Conservation (phyloP, 2,888 invertebrate genomes). For the Adela reaumurella region DNA sequence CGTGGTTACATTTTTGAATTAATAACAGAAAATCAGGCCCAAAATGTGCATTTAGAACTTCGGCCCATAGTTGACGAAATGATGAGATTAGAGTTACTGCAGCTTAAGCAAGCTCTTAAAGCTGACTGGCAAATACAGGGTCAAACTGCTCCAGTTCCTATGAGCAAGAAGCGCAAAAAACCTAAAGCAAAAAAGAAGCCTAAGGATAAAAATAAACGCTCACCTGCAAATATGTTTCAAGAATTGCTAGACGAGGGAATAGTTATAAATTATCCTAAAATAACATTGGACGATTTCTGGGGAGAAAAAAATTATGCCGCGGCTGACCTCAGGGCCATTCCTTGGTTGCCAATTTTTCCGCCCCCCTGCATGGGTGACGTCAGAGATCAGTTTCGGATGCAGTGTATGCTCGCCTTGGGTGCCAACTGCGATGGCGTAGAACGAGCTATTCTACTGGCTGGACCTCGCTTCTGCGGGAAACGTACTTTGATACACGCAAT, state of each 20-base stretch:
- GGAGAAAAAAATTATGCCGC: constrained; percentile 67
- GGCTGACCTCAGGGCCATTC: constrained; percentile 40
- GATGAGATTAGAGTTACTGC: constrained; percentile 56
- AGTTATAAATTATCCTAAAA: constrained; percentile 59
- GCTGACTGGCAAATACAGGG: constrained; percentile 25
- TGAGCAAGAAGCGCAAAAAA: constrained; percentile 31
- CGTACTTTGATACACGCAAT: constrained; percentile 68
- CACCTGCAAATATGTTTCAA: constrained; percentile 66
- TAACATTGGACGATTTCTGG: constrained; percentile 59
- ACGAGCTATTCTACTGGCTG: constrained; percentile 65
- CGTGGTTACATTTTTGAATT: constrained; percentile 62
- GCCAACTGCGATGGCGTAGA: constrained; percentile 34
- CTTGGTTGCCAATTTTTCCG: constrained; percentile 43
- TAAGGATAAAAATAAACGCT: constrained; percentile 62
- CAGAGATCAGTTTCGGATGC: constrained; percentile 54
- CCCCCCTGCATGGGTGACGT: constrained; percentile 59
- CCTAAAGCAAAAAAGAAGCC: constrained; percentile 43
- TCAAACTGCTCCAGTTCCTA: constrained; percentile 20
- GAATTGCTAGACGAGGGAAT: constrained; percentile 67
- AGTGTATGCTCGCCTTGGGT: constrained; percentile 59
- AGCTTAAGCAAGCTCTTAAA: constrained; percentile 52
- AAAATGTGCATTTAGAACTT: constrained; percentile 62
- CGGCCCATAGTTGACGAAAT: constrained; percentile 66
- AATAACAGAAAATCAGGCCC: constrained; percentile 62
- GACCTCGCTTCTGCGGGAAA: constrained; percentile 69